A percentile compares a stretch with the other conserved stretches of the same genome.
phyloP scores from a whole-genome alignment of 2,113 vertebrate genomes.

The Guaruba guarouba region DNA sequence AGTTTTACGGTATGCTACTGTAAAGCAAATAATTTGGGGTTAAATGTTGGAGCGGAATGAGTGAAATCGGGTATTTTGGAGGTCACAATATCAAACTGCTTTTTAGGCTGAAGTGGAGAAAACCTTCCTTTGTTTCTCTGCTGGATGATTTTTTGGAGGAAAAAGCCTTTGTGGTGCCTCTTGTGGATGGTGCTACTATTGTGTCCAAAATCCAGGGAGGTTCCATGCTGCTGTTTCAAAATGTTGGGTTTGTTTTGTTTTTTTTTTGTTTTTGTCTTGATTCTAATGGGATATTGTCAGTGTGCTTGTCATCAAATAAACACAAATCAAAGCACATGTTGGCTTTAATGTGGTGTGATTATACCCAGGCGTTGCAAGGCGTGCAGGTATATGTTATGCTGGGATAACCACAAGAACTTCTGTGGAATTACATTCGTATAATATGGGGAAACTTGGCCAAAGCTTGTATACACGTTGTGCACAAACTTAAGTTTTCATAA shows the following conservation, averaged over 20 bases:
- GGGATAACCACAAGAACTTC: not conserved
- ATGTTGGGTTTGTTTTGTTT: not conserved
- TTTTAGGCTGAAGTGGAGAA: not conserved
- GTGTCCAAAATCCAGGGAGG: not conserved
- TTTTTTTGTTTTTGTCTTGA: not conserved
- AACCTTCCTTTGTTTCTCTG: not conserved
- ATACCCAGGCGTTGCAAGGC: rapidly evolving
- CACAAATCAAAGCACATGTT: rapidly evolving
- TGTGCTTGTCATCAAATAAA: not conserved
- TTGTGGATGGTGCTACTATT: not conserved
- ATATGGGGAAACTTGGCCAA: not conserved
- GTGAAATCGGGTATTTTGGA: not conserved
- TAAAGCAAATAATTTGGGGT: rapidly evolving
- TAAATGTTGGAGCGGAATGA: rapidly evolving
- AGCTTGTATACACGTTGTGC: rapidly evolving
- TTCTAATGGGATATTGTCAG: rapidly evolving
- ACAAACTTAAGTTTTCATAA: rapidly evolving
- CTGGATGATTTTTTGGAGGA: not conserved
- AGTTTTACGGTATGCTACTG: not conserved
- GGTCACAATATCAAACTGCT: not conserved
- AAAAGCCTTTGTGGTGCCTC: not conserved
- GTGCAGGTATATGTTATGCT: rapidly evolving
- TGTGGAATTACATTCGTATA: rapidly evolving
- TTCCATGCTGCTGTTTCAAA: not conserved
- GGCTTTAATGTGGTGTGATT: not conserved